phyloP scores from a whole-genome alignment of 2,888 invertebrate species.

The Dynastes grantii region DNA sequence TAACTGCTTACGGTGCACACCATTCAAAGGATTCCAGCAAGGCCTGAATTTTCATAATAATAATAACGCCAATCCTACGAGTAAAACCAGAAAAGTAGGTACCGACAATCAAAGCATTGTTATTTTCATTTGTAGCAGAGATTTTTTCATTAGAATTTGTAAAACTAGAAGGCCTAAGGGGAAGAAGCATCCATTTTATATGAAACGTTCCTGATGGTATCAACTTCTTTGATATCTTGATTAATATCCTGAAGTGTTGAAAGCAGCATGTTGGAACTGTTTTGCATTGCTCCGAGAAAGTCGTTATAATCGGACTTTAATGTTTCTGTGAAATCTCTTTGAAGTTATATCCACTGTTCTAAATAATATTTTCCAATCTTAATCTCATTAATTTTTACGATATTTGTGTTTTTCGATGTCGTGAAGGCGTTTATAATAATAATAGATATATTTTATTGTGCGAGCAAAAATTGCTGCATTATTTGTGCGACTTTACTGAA shows the following conservation, averaged over 20 bases:
- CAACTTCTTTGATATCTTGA: not conserved
- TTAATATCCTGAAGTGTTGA: not conserved
- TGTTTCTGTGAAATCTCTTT: not conserved
- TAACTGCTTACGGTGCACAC: too few relatives aligned
- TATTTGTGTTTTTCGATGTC: not conserved
- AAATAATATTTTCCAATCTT: not conserved
- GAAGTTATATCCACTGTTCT: not conserved
- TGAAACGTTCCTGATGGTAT: not conserved
- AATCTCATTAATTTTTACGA: not conserved
- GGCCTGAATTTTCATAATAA: not conserved
- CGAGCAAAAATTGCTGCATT: not conserved
- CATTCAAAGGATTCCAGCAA: not conserved
- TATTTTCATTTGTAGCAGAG: not conserved
- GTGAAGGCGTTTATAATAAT: not conserved
- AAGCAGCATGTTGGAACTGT: not conserved
- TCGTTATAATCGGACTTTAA: not conserved
- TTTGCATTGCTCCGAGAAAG: not conserved
- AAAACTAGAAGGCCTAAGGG: not conserved
- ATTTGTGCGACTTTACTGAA: not conserved
- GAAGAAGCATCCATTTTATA: not conserved
- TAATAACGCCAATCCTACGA: not conserved
- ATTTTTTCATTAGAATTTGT: not conserved
- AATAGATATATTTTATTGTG: not conserved
- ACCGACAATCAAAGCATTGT: not conserved
- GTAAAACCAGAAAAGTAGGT: slow-evolving; percentile 1